Percentiles rank a stretch among this genome's conserved stretches.
Conservation (phyloP, 2,113 vertebrate genomes). For the Gnathonemus longibarbis region DNA sequence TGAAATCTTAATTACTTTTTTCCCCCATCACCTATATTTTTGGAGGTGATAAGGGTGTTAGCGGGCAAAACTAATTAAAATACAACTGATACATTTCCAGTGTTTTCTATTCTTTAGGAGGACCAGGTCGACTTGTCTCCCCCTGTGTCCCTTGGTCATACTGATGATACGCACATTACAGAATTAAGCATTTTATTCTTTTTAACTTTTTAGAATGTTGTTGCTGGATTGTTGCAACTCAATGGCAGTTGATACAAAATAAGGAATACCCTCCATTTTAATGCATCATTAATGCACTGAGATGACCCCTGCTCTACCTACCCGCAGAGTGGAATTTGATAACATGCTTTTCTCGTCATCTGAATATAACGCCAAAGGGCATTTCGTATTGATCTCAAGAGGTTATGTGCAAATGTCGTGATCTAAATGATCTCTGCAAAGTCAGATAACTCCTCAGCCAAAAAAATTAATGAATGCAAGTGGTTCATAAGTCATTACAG, state of each 20-base stretch:
- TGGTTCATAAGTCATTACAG: background rate
- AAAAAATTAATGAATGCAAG: background rate
- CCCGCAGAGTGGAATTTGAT: background rate
- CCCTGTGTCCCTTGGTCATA: background rate
- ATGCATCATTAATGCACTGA: background rate
- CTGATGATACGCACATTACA: background rate
- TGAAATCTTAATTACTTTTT: slow-evolving; percentile 2
- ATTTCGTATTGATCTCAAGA: background rate
- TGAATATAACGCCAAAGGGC: background rate
- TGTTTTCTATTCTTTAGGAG: background rate
- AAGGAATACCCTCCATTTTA: background rate
- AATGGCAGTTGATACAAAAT: background rate
- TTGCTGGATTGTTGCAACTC: background rate
- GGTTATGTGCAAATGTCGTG: background rate
- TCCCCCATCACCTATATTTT: background rate
- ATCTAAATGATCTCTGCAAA: background rate
- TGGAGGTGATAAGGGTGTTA: background rate
- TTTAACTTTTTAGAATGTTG: background rate
- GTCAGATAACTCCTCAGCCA: background rate
- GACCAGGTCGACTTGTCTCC: background rate
- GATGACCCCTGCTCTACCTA: background rate
- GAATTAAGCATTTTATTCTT: background rate
- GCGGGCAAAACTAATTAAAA: background rate
- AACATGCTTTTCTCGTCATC: background rate
- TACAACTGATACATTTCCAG: background rate